Base-by-base conservation (phyloP, 2,888 invertebrate species). In the Coremacera marginata region DNA sequence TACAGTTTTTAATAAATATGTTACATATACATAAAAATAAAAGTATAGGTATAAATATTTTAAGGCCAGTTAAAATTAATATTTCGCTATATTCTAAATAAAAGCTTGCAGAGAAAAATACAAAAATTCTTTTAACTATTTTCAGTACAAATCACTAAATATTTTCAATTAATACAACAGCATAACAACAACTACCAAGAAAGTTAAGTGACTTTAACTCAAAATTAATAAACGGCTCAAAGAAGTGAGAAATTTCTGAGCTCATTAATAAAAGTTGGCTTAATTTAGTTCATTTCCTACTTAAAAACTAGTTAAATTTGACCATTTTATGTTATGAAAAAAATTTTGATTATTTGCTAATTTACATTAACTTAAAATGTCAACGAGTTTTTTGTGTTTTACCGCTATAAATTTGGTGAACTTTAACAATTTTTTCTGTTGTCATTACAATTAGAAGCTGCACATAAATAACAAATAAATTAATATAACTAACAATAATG, bases 221-320 rank as follows among this genome's bases (percentile, higher is more conserved):
- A 19, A 31, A 9, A 4, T 4, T 5, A 31, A 16, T 31, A 11
- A 11, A 37, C 14, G 65, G 0, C 31, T 16, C 31, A 19, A 65
- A 25, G 57, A 14, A 5, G n/a, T n/a, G n/a, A n/a, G n/a, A 14
- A 9, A 5, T 9, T 22, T 8, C 55, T 27, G n/a, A 31, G 63
- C 9, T 8, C 3, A 14, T 9, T 16, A 25, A n/a, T n/a, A n/a
- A n/a, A n/a, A n/a, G n/a, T n/a, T n/a, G n/a, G 60, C 49, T 62
- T 62, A 62, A 72, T 72, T 72, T 34, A 44, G 44, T 37, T 44
- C 78, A 81, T 81, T 81, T 77, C 79, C 81, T 81, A 81, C 81
- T 81, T 81, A 81, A 51, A 51, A 77, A 70, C 79, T 80, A 80
- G 19, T 62, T 27, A 27, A 34, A 9, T 49, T 44, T 49, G 27